Evolutionary conservation across 2,888 invertebrate species (phyloP), one percentile per base, ranked within the genome.

Genomic region (Lysandra coridon): DNA sequence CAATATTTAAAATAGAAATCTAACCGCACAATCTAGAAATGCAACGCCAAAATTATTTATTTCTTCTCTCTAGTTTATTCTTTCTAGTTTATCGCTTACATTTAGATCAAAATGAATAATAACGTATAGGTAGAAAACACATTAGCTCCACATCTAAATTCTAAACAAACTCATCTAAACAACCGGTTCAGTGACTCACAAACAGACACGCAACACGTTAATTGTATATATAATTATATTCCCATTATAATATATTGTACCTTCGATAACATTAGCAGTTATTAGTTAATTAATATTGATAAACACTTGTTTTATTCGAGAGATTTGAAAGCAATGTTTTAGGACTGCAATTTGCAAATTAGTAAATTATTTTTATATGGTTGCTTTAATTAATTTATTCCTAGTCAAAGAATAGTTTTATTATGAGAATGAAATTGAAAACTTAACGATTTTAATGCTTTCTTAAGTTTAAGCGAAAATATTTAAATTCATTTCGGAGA

Each of bases 161-260:
- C 49, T 10, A 49, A 74, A 74, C 49, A 44, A 23, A 12, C 49
- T 40, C 5, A 74, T 40, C 44, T 5, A 75, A 75, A 49, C 75
- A 75, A 23, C 49, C 44, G 49, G 75, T 75, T 75, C 75, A 75
- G 23, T 75, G 75, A 75, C 75, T 75, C 75, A 44, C 49, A 30
- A 75, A 53, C 49, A 75, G 75, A 49, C 44, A 75, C 49, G 44
- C 49, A 49, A 49, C 23, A 37, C 44, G 75, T 44, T 75, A 75
- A 75, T 49, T 69, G 69, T 33, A 37, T 69, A 69, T 37, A 69
- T 69, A 69, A 69, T 69, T 69, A 69, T 69, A 69, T 6, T 33
- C 69, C 37, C 69, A 69, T 69, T 69, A 69, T 69, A 69, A 69
- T 69, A 64, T 30, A 64, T 64, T 64, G 30, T 69, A 69, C 33